Percentiles rank a stretch among this genome's conserved stretches.
phyloP scores from a whole-genome alignment of 1,140 invertebrate genomes.

The Dendrolimus punctatus region DNA sequence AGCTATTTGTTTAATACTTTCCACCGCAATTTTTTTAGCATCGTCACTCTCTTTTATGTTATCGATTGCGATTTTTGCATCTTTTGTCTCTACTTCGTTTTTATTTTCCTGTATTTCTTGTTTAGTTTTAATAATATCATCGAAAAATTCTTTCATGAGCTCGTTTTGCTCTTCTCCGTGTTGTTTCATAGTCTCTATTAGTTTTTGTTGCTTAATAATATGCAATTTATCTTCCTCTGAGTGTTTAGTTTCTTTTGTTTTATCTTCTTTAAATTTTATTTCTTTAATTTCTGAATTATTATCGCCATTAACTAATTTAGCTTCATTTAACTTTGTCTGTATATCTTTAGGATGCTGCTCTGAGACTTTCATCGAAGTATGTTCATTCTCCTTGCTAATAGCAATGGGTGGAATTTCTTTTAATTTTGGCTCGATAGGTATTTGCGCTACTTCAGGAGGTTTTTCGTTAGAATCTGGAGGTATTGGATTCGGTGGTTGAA shows the following conservation, averaged over 20 bases:
- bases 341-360: constrained; percentile 43
- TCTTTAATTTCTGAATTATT: constrained; percentile 16
- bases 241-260: constrained; percentile 5
- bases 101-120: constrained; percentile 8
- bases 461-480: constrained; percentile 52
- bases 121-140: constrained; percentile 6
- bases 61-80: neutral
- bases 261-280: constrained; percentile 12
- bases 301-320: constrained; percentile 30
- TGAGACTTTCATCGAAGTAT: constrained; percentile 19
- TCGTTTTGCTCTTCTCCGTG: constrained; percentile 73
- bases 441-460: constrained; percentile 8
- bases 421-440: constrained; percentile 6
- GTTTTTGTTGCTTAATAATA: constrained; percentile 43
- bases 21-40: constrained; percentile 64
- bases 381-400: constrained; percentile 16
- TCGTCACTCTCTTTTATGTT: constrained; percentile 26
- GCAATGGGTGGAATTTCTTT: constrained; percentile 13
- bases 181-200: constrained; percentile 73
- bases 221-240: constrained; percentile 25
- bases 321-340: constrained; percentile 35
- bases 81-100: constrained; percentile 3
- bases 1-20: constrained; percentile 68
- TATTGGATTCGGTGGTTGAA: constrained; percentile 63
- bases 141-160: constrained; percentile 56